Base-by-base conservation (phyloP, 2,113 vertebrate species). In the Atherinomorus stipes region DNA sequence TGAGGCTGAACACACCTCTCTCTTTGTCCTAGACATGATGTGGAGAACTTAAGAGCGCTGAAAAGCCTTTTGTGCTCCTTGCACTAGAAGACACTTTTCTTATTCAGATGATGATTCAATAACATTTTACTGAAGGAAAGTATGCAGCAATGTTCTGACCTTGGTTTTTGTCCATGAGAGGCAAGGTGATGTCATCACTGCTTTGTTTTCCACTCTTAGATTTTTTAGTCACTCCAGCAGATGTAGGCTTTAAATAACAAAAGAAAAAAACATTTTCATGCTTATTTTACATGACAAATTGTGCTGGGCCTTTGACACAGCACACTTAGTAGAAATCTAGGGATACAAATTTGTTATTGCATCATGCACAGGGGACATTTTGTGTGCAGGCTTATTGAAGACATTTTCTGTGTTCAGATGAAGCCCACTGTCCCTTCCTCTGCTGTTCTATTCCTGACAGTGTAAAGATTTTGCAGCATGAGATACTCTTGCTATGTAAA, bases 151-250 rank as follows among this genome's bases (percentile, higher is more conserved):
- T 78, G 61, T 73, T 15, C 94, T 85, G 62, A 99, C 98, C 96
- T 89, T 97, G 95, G 85, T 92, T 97, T 94, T 96, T 98, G 88
- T 99, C 98, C 92, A 98, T 98, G 50, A 99, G 92, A 1, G 98
- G 98, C 84, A 98, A 94, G 8, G 96, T 99, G 94, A 97, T 98
- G 92, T 98, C 97, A 0, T 99, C 97, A 0, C 95, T 95, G 70
- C 95, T 94, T 76, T 95, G 92, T 34, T 96, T 96, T 83, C 92
- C 93, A 63, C 90, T 95, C 91, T 95, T 98, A 74, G 95, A 91
- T 75, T 94, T 94, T 91, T 97, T 99, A 13, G 95, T 86, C 47
- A 89, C 57, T 44, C 93, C 88, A 12, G 95, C 89, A 9, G 85
- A 74, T n/a, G 93, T 91, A n/a, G 95, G 94, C 98, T 98, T 85